These are phyloP conservation scores for Lasioglossum albipes DNA, from an alignment of 1,140 invertebrate genomes.

Conservation along the genomic window DNA sequence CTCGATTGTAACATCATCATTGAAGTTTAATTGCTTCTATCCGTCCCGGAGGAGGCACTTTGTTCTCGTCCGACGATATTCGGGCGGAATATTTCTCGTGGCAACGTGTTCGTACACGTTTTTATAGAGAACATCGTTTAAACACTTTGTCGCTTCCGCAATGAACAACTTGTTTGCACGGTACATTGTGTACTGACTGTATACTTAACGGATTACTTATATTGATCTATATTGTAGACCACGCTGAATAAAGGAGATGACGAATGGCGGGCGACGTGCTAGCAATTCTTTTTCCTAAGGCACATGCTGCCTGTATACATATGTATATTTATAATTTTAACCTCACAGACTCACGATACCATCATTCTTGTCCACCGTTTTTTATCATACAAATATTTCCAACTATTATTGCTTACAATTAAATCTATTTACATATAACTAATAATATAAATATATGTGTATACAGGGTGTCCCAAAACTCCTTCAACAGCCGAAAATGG, in stretches of 20 bases:
- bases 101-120: background rate
- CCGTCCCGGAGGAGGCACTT: background rate
- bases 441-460: no score
- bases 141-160: background rate
- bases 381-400: no score
- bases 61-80: background rate
- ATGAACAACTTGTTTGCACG: conserved; percentile 8
- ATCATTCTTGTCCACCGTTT: no score
- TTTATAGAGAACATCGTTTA: background rate
- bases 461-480: no score
- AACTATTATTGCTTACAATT: no score
- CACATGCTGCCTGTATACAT: no score
- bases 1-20: background rate
- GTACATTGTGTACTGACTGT: background rate
- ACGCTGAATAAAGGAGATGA: no score
- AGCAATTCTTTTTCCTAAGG: background rate
- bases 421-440: no score
- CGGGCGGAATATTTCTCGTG: background rate
- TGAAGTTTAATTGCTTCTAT: background rate
- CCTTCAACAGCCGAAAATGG: no score
- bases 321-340: no score
- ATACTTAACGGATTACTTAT: background rate
- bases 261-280: background rate
- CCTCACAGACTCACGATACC: no score
- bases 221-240: background rate